Conservation (phyloP, 2,888 invertebrate species). For the Liodrosophila aerea region DNA sequence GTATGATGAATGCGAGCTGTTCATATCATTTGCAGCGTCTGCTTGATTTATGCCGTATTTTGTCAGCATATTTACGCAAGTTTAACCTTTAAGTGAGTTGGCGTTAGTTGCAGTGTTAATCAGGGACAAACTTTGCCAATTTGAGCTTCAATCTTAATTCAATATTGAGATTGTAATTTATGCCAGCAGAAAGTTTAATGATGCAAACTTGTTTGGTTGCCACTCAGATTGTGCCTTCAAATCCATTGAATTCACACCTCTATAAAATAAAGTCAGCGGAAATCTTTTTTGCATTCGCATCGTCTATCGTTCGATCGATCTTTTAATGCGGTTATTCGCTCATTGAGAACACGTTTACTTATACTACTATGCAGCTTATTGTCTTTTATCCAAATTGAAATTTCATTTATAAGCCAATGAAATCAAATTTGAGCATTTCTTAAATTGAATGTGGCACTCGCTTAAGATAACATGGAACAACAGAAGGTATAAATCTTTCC, state of each 20-base stretch:
- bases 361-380: conserved; percentile 19
- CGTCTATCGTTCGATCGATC: neutral
- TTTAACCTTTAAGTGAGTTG: conserved; percentile 24
- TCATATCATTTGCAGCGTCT: conserved; percentile 36
- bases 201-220: conserved; percentile 14
- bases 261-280: neutral
- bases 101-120: too few species aligned
- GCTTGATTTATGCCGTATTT: conserved; percentile 46
- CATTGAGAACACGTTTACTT: conserved; percentile 18
- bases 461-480: conserved; percentile 27
- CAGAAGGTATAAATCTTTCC: conserved; percentile 19
- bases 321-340: neutral
- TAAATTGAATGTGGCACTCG: conserved; percentile 34
- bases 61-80: conserved; percentile 49
- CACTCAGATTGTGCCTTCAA: conserved; percentile 2
- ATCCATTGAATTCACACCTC: conserved; percentile 35
- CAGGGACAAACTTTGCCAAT: conserved; percentile 23
- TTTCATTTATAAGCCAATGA: conserved; percentile 8
- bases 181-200: conserved; percentile 18
- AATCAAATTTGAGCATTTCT: conserved; percentile 8
- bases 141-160: conserved; percentile 11
- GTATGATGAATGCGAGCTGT: conserved; percentile 62
- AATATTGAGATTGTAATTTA: conserved; percentile 57
- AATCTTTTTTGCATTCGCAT: conserved; percentile 1
- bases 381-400: conserved; percentile 10